phyloP scores from a whole-genome alignment of 2,797 vertebrate genomes.

The Pogonophryne albipinna region DNA sequence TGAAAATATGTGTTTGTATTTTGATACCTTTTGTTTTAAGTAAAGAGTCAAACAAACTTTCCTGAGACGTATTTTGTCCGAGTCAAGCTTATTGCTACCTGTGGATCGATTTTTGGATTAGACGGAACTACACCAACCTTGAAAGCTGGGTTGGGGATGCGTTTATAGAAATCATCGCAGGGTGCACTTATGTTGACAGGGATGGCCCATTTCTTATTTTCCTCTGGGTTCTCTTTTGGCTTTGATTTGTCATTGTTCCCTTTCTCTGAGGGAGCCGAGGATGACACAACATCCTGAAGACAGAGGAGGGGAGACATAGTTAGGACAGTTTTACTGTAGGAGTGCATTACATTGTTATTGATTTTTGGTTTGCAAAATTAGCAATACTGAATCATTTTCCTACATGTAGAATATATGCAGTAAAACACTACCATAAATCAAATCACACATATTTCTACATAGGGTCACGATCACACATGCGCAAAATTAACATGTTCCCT shows the following conservation, averaged over 20 bases:
- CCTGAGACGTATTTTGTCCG: no score
- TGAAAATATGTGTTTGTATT: no score
- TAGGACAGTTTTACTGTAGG: not conserved
- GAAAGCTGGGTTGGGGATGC: conserved; percentile 89
- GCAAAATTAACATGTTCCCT: no score
- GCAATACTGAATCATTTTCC: not conserved
- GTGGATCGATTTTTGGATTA: no score
- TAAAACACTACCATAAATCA: not conserved
- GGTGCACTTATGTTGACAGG: conserved; percentile 88
- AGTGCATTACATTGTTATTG: not conserved
- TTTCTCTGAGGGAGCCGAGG: conserved; percentile 45
- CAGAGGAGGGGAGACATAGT: not conserved
- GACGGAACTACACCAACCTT: conserved; percentile 61
- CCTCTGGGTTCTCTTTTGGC: conserved; percentile 63
- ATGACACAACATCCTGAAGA: conserved; percentile 70
- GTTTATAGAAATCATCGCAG: conserved; percentile 92
- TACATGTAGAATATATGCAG: not conserved
- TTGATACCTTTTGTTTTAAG: no score
- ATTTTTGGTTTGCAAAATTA: not conserved
- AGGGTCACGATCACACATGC: no score
- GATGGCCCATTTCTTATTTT: conserved; percentile 91
- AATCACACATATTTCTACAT: not conserved
- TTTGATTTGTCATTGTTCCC: conserved; percentile 70
- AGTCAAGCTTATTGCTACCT: no score
- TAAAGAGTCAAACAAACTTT: no score